Evolutionary conservation across 1,140 invertebrate genomes (phyloP).

Genomic region (Oreohelix idahoensis): DNA sequence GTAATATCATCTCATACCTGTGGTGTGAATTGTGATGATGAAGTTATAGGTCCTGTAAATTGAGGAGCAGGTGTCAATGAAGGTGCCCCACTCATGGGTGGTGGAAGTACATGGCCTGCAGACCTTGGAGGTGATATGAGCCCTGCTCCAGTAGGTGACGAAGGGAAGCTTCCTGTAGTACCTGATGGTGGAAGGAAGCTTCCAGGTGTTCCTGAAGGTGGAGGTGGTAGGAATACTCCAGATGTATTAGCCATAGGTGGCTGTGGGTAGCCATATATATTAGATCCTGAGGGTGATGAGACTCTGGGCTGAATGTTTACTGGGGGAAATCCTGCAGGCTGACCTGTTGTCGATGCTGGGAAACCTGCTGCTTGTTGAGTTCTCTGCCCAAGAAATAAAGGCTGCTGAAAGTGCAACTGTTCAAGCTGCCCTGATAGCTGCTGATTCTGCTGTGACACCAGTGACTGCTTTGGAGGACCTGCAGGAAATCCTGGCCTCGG

Average conservation of each 20-base stretch:
- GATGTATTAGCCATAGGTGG: not conserved
- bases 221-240: not conserved
- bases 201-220: constrained; percentile 12
- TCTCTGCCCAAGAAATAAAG: not conserved
- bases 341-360: not conserved
- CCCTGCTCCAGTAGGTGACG: not conserved
- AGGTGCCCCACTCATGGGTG: constrained; percentile 25
- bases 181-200: constrained; percentile 33
- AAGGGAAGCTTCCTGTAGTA: too few relatives aligned
- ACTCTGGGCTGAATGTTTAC: constrained; percentile 23
- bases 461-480: not conserved
- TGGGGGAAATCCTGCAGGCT: constrained; percentile 15
- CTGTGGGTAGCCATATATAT: constrained; percentile 26
- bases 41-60: too few relatives aligned
- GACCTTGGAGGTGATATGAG: not conserved
- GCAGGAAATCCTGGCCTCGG: constrained; percentile 9
- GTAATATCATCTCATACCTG: too few relatives aligned
- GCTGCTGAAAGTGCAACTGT: not conserved
- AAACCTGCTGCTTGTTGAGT: not conserved
- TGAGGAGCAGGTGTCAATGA: too few relatives aligned
- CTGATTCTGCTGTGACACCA: not conserved
- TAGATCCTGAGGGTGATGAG: constrained; percentile 5
- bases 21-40: too few relatives aligned
- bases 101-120: constrained; percentile 8
- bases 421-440: not conserved